Conservation (phyloP, 2,888 invertebrate genomes). For the Isotomurus palustris region DNA sequence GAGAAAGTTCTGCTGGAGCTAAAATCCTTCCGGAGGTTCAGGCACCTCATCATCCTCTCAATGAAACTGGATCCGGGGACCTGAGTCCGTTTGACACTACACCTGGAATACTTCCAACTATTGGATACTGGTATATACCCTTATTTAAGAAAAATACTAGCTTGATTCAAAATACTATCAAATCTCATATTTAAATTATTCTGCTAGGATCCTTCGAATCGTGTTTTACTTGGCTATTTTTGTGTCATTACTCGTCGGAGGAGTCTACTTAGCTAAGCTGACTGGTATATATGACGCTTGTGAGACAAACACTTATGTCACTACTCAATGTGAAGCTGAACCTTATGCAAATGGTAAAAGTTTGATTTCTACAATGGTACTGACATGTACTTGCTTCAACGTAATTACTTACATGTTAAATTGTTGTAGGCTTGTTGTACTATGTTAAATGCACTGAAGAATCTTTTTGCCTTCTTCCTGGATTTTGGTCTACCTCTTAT, state of each 20-base stretch:
- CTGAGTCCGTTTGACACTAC: too few species aligned
- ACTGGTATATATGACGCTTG: conserved; percentile 28
- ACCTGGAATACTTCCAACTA: neutral
- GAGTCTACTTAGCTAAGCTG: conserved; percentile 24
- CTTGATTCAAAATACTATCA: neutral
- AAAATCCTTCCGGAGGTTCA: too few species aligned
- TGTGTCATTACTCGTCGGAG: conserved; percentile 2
- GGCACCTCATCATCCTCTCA: too few species aligned
- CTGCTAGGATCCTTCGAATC: conserved; percentile 19
- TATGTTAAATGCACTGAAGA: conserved; percentile 25
- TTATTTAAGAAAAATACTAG: neutral
- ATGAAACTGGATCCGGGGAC: neutral
- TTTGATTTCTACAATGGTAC: too few species aligned
- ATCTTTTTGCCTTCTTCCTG: conserved; percentile 24
- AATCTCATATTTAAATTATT: neutral
- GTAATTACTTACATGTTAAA: too few species aligned
- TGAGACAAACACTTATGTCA: conserved; percentile 12
- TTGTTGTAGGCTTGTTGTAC: conserved; percentile 21
- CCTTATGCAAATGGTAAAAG: conserved; percentile 24
- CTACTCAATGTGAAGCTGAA: conserved; percentile 21
- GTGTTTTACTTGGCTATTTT: conserved; percentile 17
- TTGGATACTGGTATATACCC: conserved; percentile 3
- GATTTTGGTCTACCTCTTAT: conserved; percentile 20
- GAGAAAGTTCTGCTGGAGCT: too few species aligned
- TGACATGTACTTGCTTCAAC: too few species aligned